Conservation (phyloP, 2,888 invertebrate species). For the Melitaea athalia region DNA sequence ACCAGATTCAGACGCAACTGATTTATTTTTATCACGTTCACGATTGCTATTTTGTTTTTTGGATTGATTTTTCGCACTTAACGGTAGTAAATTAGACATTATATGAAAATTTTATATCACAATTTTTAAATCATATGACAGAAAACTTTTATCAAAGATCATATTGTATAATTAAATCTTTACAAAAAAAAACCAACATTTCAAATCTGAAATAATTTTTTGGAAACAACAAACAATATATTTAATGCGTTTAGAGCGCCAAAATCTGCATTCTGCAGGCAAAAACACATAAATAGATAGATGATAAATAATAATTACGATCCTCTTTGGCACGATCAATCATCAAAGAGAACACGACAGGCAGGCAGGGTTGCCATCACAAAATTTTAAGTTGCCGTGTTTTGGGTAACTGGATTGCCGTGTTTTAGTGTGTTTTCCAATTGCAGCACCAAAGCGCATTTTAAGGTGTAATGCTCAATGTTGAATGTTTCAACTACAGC, state of each 20-base stretch:
- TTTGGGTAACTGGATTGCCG: too few relatives aligned
- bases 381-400: too few relatives aligned
- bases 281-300: conserved; percentile 6
- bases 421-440: too few relatives aligned
- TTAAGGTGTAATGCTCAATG: too few relatives aligned
- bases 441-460: too few relatives aligned
- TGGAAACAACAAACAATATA: conserved; percentile 13
- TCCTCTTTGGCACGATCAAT: conserved; percentile 14
- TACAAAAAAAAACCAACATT: conserved; percentile 4
- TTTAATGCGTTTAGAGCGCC: conserved; percentile 21
- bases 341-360: too few relatives aligned
- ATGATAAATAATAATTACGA: too few relatives aligned
- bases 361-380: too few relatives aligned
- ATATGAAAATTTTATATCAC: conserved; percentile 34
- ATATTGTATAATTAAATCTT: background rate
- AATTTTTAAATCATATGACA: conserved; percentile 18
- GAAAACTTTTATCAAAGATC: conserved; percentile 2
- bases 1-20: conserved; percentile 72
- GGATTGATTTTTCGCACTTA: conserved; percentile 65
- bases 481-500: too few relatives aligned
- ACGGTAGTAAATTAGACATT: conserved; percentile 65
- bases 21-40: conserved; percentile 73
- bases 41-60: conserved; percentile 65
- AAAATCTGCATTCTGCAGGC: conserved; percentile 20
- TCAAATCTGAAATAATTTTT: background rate